Base-by-base conservation (phyloP, 2,797 vertebrate genomes). In the Paguma larvata region DNA sequence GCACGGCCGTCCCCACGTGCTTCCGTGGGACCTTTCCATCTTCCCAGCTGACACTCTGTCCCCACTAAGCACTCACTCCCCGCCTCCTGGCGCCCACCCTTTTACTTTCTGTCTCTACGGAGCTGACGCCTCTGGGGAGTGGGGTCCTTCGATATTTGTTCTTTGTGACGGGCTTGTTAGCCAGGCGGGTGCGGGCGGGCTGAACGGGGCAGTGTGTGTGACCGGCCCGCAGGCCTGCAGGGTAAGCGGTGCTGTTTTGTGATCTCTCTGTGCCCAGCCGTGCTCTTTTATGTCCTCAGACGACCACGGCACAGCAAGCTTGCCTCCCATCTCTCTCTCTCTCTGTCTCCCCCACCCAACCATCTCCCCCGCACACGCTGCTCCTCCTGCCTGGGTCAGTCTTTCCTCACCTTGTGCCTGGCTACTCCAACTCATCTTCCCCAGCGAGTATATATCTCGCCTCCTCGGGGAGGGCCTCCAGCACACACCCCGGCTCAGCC, bases 111-210 rank as follows among this genome's bases (percentile, higher is more conserved):
- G 3, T 16, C 38, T 12, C 70, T 8, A 41, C 7, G 23, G 38
- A 44, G 41, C 13, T 4, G 41, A 73, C 12, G 8, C 23, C 38
- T 44, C 38, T 14, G 6, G 70, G 9, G 11, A 2, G 23, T 16
- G 70, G 6, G 23, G 13, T 25, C 70, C 6, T 27, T 14, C 70
- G 27, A 13, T 7, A 2, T 44, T 25, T 15, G 23, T 73, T 23
- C 38, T 41, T 72, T 25, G 27, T 77, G 73, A 77, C 73, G 5
- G 8, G 44, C 85, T 72, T 56, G 16, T 38, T 56, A 6, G 1
- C 85, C 41, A 1, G 0, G 0, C 51, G 18, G 48, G 32, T 7
- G 27, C 10, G 3, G n/a, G 65, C 38, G n/a, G 67, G 10, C 1
- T 21, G n/a, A 48, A 14, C 4, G 23, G n/a, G 27, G 9, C 1